phyloP scores from a whole-genome alignment of 2,113 vertebrate genomes.

The Aegithalos caudatus region DNA sequence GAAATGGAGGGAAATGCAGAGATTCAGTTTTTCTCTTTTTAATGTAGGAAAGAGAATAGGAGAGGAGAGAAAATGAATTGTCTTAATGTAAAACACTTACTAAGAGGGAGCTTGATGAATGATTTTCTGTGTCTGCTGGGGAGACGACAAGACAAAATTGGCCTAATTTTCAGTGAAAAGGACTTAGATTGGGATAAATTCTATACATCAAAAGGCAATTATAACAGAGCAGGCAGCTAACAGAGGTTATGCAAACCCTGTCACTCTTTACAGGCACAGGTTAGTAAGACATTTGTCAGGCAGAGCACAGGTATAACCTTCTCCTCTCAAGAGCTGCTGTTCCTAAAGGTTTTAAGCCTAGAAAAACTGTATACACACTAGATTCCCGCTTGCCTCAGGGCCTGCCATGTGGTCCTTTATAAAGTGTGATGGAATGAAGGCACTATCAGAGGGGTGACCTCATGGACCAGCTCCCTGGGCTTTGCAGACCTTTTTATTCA shows the following conservation, averaged over 20 bases:
- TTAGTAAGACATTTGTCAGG: background rate
- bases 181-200: background rate
- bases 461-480: background rate
- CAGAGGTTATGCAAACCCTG: background rate
- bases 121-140: background rate
- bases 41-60: background rate
- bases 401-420: background rate
- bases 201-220: constrained; percentile 11
- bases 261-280: background rate
- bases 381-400: background rate
- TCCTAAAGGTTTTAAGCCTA: background rate
- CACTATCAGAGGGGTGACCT: background rate
- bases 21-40: background rate
- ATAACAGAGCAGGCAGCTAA: background rate
- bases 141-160: background rate
- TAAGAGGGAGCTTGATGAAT: constrained; percentile 1
- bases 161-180: constrained; percentile 26
- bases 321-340: background rate
- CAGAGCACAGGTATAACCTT: background rate
- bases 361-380: background rate
- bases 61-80: background rate
- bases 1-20: background rate
- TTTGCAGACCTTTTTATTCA: background rate
- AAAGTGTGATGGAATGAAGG: background rate
- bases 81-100: background rate